A percentile compares a stretch with the other conserved stretches of the same genome.
phyloP scores from a whole-genome alignment of 2,797 vertebrate genomes.

The Tapera naevia region DNA sequence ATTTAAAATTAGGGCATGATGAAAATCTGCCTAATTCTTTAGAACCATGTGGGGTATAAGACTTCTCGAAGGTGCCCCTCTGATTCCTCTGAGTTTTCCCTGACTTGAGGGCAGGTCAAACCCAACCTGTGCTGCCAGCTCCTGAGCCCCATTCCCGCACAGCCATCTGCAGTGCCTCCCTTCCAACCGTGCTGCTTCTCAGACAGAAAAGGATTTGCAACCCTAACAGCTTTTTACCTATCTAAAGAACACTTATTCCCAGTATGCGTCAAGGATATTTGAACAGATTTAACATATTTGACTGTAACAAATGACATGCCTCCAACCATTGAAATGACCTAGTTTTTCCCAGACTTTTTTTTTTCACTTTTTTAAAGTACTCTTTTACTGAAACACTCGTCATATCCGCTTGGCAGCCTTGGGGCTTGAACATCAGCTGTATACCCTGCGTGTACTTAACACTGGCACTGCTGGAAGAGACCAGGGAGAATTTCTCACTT shows the following conservation, averaged over 20 bases:
- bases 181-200: neutral
- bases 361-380: neutral
- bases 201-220: neutral
- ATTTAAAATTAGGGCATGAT: neutral
- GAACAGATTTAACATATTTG: constrained; percentile 36
- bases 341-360: neutral
- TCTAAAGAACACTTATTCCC: neutral
- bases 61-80: neutral
- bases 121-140: rapidly evolving
- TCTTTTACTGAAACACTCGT: constrained; percentile 25
- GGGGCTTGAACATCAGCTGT: constrained; percentile 5
- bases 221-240: neutral
- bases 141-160: neutral
- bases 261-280: constrained; percentile 22
- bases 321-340: neutral
- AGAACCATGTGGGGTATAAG: neutral
- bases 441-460: neutral
- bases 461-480: neutral
- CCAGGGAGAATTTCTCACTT: neutral
- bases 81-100: neutral
- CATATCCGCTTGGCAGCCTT: neutral
- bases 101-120: neutral
- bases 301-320: constrained; percentile 20
- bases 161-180: neutral
- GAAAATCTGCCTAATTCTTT: neutral